Evolutionary conservation across 2,113 vertebrate genomes (phyloP).

Genomic region (Grallaria varia): DNA sequence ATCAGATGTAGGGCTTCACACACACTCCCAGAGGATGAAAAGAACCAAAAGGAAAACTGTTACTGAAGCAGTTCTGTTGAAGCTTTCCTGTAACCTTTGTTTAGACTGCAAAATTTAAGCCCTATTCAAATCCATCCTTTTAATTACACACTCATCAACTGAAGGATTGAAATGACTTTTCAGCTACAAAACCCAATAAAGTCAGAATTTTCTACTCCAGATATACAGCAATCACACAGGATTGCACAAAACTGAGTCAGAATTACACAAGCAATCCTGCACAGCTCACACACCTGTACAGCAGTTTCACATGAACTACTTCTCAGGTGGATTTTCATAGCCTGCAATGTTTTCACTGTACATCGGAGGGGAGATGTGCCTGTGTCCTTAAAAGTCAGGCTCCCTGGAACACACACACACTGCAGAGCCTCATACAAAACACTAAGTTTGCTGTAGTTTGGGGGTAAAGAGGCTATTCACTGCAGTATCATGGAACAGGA

Average conservation of each 20-base stretch:
- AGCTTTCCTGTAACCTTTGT: neutral
- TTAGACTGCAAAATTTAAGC: neutral
- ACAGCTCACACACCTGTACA: neutral
- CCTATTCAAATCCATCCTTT: neutral
- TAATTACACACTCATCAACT: neutral
- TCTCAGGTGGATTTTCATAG: neutral
- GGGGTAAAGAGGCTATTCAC: conserved; percentile 49
- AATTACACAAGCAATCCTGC: neutral
- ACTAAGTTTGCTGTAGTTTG: conserved; percentile 7
- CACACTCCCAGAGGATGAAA: neutral
- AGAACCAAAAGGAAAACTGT: neutral
- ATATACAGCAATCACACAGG: neutral
- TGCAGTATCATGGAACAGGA: neutral
- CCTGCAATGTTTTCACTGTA: neutral
- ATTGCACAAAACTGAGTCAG: neutral
- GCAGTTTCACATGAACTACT: neutral
- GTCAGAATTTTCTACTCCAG: neutral
- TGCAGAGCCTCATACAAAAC: neutral
- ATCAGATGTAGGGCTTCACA: neutral
- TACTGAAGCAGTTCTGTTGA: neutral
- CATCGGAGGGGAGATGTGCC: neutral
- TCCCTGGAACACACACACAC: neutral
- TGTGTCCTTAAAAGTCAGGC: neutral
- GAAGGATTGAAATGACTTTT: neutral
- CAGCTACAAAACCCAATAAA: neutral